Evolutionary conservation across 2,797 vertebrate genomes (phyloP), one percentile per base, ranked within the genome.

Genomic region (Malurus splendens): DNA sequence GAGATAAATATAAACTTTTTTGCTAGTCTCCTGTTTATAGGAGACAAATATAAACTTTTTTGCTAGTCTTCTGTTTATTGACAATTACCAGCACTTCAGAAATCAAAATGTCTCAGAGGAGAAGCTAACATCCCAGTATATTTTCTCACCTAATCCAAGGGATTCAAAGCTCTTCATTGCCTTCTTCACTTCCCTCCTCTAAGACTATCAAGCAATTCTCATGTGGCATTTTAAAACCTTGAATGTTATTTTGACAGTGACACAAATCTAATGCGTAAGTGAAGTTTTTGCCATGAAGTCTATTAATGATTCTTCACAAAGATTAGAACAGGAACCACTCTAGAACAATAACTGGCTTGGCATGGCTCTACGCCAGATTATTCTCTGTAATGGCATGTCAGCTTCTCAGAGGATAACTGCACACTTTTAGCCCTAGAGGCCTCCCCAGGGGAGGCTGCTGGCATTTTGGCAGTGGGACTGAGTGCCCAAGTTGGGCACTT

Each of bases 211-310:
- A 48, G n/a, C 7, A 87, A 39, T 72, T 80, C 41, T 72, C 38
- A 62, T 14, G 33, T 30, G n/a, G 7, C 16, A 72, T 93, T 81
- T 89, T 70, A 59, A 75, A 85, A 68, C 24, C 24, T 42, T 36
- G 41, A 90, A 65, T 33, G 22, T 33, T 86, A 55, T 78, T 91
- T 77, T 68, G 73, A 86, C 51, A 93, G 30, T 22, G 44, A 39
- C 51, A 65, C 9, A 82, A 74, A 61, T 75, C 39, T 87, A 87
- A 80, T 83, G 51, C 24, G 72, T 51, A 82, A 93, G 82, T 61
- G 32, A 55, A 90, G 59, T 42, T 87, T 38, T 80, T 92, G 47
- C 79, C 66, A 68, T 47, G n/a, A 61, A 62, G 38, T 83, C 66
- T 65, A 6, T 66, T 55, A 68, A 25, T 36, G 38, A 72, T 62